Conservation (phyloP, 2,888 invertebrate genomes). For the Apotomis betuletana region DNA sequence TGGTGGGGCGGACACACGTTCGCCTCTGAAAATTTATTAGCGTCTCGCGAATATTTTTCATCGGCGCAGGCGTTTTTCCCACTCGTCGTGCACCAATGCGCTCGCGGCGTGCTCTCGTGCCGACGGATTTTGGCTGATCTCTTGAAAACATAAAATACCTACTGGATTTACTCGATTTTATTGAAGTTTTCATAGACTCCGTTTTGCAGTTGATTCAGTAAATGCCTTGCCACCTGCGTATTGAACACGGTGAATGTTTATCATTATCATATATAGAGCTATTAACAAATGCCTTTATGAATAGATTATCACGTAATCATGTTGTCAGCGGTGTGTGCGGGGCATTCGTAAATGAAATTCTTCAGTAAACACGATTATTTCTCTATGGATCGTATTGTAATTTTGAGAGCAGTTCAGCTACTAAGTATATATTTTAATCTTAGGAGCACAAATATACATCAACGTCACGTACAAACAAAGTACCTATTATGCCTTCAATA, state of each 20-base stretch:
- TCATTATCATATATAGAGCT: conserved; percentile 8
- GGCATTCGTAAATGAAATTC: too few relatives aligned
- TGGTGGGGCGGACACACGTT: conserved; percentile 76
- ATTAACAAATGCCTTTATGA: conserved; percentile 9
- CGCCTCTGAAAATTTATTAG: conserved; percentile 76
- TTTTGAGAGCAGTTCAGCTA: too few relatives aligned
- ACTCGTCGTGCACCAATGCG: conserved; percentile 70
- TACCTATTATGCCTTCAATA: too few relatives aligned
- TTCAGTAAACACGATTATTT: too few relatives aligned
- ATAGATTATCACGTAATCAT: conserved; percentile 6
- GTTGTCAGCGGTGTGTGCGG: too few relatives aligned
- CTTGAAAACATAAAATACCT: not conserved
- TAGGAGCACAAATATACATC: too few relatives aligned
- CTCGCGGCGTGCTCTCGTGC: conserved; percentile 56
- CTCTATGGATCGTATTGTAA: too few relatives aligned
- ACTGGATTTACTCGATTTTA: not conserved
- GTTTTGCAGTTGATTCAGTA: not conserved
- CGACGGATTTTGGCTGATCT: conserved; percentile 58
- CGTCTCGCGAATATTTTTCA: conserved; percentile 78
- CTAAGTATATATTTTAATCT: too few relatives aligned
- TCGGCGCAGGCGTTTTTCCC: conserved; percentile 75
- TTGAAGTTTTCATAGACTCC: not conserved
- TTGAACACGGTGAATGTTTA: conserved; percentile 9
- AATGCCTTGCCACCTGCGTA: conserved; percentile 6
- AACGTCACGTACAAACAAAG: too few relatives aligned